A percentile compares a stretch with the other conserved stretches of the same genome.
Evolutionary conservation across 2,113 vertebrate genomes (phyloP).

Genomic region (Perca fluviatilis): DNA sequence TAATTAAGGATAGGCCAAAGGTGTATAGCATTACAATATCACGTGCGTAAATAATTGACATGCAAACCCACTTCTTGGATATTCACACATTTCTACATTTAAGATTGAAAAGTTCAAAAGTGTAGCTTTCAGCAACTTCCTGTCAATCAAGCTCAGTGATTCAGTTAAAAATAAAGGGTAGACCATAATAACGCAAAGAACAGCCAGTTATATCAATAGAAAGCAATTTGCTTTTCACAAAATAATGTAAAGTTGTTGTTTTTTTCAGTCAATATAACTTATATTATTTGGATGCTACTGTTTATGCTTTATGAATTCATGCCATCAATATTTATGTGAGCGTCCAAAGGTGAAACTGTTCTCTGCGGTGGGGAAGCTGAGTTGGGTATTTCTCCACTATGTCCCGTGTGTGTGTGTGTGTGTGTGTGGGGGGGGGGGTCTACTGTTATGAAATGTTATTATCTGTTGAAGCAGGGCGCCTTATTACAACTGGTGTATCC

Average conservation of each 20-base stretch:
- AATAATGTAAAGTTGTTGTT: not conserved
- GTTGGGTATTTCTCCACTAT: conserved; percentile 42
- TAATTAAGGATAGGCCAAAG: conserved; percentile 57
- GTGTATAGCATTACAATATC: conserved; percentile 32
- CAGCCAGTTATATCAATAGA: not conserved
- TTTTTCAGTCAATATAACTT: not conserved
- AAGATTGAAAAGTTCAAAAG: conserved; percentile 8
- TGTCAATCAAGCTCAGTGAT: conserved; percentile 23
- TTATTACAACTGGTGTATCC: conserved; percentile 77
- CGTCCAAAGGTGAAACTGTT: conserved; percentile 44
- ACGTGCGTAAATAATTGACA: conserved; percentile 23
- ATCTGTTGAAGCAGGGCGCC: conserved; percentile 82
- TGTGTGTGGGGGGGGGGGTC: not conserved
- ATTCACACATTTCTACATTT: not conserved
- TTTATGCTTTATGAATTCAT: conserved; percentile 30
- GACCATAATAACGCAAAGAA: conserved; percentile 11
- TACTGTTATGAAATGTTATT: conserved; percentile 53
- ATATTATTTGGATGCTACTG: conserved; percentile 21
- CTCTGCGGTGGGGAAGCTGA: conserved; percentile 33
- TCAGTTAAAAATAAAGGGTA: conserved; percentile 10
- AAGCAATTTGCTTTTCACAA: not conserved
- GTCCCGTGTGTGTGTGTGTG: conserved; percentile 7
- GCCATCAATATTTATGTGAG: conserved; percentile 58
- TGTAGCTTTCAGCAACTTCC: conserved; percentile 10
- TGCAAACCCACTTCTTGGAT: conserved; percentile 21